phyloP scores from a whole-genome alignment of 2,113 vertebrate genomes.

The Sinocyclocheilus grahami region DNA sequence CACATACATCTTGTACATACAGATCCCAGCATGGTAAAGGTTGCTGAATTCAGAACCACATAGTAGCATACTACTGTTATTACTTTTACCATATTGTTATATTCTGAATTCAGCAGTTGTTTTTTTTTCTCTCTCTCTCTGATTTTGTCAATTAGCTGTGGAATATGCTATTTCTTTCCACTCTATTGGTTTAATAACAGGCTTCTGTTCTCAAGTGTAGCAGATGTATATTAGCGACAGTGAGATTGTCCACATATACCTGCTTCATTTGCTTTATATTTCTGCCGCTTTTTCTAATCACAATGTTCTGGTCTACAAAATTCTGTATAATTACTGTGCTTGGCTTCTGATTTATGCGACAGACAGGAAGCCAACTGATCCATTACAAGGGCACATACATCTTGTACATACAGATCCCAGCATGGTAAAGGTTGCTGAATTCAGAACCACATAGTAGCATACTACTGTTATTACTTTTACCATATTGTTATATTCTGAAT shows the following conservation, averaged over 20 bases:
- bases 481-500: no score
- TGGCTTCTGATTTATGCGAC: slow-evolving; percentile 23
- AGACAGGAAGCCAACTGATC: not conserved
- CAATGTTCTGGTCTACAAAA: slow-evolving; percentile 22
- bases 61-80: no score
- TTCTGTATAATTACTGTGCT: slow-evolving; percentile 31
- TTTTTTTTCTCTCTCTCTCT: no score
- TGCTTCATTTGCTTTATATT: slow-evolving; percentile 38
- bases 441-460: no score
- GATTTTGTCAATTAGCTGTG: no score
- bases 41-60: no score
- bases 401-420: not conserved
- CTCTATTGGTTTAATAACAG: not conserved
- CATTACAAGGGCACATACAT: not conserved
- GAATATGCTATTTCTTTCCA: slow-evolving; percentile 9
- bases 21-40: no score
- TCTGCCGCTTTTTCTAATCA: slow-evolving; percentile 16
- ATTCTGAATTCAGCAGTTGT: no score
- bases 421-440: not conserved
- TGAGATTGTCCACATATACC: not conserved
- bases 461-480: no score
- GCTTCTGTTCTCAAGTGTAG: not conserved
- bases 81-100: no score
- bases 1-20: no score
- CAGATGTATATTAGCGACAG: not conserved